phyloP scores from a whole-genome alignment of 2,797 vertebrate species.

The Cyprinella venusta region DNA sequence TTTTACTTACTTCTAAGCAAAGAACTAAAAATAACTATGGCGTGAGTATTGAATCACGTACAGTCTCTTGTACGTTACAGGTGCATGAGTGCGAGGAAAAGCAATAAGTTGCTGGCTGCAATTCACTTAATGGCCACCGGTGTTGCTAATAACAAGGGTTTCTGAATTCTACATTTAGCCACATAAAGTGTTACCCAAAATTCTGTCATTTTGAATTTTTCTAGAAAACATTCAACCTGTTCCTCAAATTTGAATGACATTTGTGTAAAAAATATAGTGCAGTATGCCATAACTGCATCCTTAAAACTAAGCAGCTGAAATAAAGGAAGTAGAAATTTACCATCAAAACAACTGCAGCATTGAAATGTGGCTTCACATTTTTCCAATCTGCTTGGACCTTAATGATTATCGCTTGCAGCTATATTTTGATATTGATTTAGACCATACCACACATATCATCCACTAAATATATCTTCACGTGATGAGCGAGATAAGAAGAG shows the following conservation, averaged over 20 bases:
- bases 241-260: neutral
- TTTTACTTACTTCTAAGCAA: neutral
- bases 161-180: neutral
- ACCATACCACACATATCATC: conserved; percentile 33
- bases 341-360: neutral
- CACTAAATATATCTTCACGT: conserved; percentile 37
- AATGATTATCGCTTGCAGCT: neutral
- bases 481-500: conserved; percentile 48
- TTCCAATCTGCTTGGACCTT: conserved; percentile 8
- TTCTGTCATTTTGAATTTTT: neutral
- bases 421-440: conserved; percentile 40
- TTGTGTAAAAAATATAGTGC: neutral
- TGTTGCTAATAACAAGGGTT: neutral
- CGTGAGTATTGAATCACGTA: neutral
- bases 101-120: neutral
- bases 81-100: neutral
- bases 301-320: neutral
- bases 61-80: neutral
- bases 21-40: no score
- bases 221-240: neutral
- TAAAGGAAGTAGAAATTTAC: neutral
- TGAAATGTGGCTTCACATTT: neutral
- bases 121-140: neutral
- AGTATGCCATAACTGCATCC: neutral
- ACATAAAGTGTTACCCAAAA: neutral